Evolutionary conservation across 2,797 vertebrate genomes (phyloP), one percentile per base, ranked within the genome.

Genomic region (Leptoclinus maculatus): DNA sequence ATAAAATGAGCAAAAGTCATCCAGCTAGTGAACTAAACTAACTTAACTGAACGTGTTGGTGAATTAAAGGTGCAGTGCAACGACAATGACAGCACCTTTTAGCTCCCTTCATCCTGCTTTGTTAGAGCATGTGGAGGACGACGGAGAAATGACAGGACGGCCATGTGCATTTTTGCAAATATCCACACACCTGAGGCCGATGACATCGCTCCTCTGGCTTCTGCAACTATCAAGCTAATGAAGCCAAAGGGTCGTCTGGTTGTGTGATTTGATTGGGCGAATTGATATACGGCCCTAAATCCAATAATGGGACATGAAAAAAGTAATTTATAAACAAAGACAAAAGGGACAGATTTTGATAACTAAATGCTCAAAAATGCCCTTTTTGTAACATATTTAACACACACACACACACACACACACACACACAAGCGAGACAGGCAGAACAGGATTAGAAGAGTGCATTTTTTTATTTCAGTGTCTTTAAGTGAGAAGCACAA

Each of bases 401-500:
- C 36, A 38, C 36, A 38, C 34, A 36, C 34, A 36, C 34, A 36
- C 34, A 36, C 34, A 41, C 21, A 14, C 36, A 21, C 13, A 45
- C 8, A 47, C 11, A 16, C 4, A 43, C 41, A 43, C 13, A 17
- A 7, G 19, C 6, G 3, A 25, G 5, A 13, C 11, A 64, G 45
- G 27, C 38, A 29, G 39, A 51, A 16, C 12, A 25, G 10, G n/a
- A 60, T 21, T 9, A 14, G 16, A 13, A 14, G 23, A 53, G n/a
- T 51, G 12, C n/a, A 23, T 29, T 34, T 67, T 67, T 25, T 51
- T 36, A 36, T 67, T 57, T 54, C 3, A 60, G 59, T 17, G 17
- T 70, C 58, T 64, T 19, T 56, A 68, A 71, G 16, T 43, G 32
- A 56, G 60, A 39, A 27, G 53, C 75, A 45, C 59, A 74, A 36